Percentiles rank a stretch among this genome's conserved stretches.
These are phyloP conservation scores for Hirtodrosophila alboralis DNA, from an alignment of 2,888 invertebrate genomes.

Conservation along the genomic window DNA sequence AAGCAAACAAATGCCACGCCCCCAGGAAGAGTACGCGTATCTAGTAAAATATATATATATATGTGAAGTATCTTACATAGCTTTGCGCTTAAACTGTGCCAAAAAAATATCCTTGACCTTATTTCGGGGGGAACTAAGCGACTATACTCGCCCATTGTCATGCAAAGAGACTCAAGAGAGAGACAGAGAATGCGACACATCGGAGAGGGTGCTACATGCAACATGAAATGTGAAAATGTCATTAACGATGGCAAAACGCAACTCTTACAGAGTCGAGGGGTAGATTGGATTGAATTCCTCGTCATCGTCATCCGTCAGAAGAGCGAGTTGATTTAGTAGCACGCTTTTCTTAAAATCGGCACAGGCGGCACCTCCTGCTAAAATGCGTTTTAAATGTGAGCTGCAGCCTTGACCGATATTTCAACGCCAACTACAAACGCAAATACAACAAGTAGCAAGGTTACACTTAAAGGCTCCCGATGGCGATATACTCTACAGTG, in stretches of 20 bases:
- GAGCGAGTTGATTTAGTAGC: slow-evolving; percentile 62
- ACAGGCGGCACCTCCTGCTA: slow-evolving; percentile 27
- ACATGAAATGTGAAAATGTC: slow-evolving; percentile 47
- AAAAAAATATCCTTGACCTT: slow-evolving; percentile 67
- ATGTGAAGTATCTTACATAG: neutral
- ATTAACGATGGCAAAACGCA: slow-evolving; percentile 50
- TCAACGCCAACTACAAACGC: no score
- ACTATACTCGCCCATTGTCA: slow-evolving; percentile 47
- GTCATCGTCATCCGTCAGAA: slow-evolving; percentile 34
- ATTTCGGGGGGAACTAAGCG: slow-evolving; percentile 34
- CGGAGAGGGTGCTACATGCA: slow-evolving; percentile 9
- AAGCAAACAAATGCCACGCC: slow-evolving; percentile 48
- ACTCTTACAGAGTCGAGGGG: slow-evolving; percentile 4
- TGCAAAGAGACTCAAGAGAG: slow-evolving; percentile 20
- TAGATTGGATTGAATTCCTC: slow-evolving; percentile 1
- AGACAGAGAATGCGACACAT: no score
- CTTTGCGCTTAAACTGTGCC: slow-evolving; percentile 32
- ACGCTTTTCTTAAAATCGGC: slow-evolving; percentile 43
- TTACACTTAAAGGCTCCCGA: no score
- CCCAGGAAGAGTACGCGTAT: slow-evolving; percentile 16
- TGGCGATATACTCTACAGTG: no score
- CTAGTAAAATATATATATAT: slow-evolving; percentile 1
- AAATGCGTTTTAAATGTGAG: slow-evolving; percentile 51
- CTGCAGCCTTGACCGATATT: slow-evolving; percentile 75
- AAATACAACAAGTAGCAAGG: no score